phyloP scores from a whole-genome alignment of 2,113 vertebrate species.

The Colaptes auratus region DNA sequence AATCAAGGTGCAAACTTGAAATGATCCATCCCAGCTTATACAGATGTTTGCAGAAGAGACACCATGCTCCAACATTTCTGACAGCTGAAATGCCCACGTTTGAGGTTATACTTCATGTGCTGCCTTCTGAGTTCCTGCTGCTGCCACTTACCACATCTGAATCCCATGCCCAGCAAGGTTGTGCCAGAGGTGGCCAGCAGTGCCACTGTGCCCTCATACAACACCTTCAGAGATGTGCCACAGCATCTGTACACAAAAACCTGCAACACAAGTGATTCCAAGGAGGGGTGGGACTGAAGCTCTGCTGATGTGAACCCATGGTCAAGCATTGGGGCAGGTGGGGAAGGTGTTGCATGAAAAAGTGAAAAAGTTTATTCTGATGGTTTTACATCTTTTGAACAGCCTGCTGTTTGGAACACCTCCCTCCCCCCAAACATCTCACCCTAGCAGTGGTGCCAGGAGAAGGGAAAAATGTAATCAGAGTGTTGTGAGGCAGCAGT shows the following conservation, averaged over 20 bases:
- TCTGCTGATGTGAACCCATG: not conserved
- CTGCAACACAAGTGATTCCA: not conserved
- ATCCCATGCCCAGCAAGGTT: not conserved
- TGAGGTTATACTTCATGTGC: not conserved
- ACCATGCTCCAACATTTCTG: not conserved
- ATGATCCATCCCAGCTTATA: accelerated
- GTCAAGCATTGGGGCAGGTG: not conserved
- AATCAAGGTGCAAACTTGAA: not conserved
- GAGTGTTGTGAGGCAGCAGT: accelerated
- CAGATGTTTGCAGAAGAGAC: not conserved
- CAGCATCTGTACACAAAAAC: not conserved
- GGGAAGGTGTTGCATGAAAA: too few relatives aligned
- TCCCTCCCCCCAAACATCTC: too few relatives aligned
- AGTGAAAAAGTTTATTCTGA: not conserved
- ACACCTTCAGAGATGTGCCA: slow-evolving; percentile 28
- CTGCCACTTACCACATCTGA: not conserved
- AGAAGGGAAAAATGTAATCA: not conserved
- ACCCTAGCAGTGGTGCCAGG: not conserved
- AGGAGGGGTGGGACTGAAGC: not conserved
- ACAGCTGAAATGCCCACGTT: not conserved
- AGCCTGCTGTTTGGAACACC: not conserved
- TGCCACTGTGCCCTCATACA: not conserved
- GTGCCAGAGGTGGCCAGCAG: slow-evolving; percentile 7
- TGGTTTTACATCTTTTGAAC: not conserved
- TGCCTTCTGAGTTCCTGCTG: not conserved